Percentiles rank a stretch among this genome's conserved stretches.
These are phyloP conservation scores for Dallia pectoralis DNA, from an alignment of 2,797 vertebrate species.

Conservation along the genomic window DNA sequence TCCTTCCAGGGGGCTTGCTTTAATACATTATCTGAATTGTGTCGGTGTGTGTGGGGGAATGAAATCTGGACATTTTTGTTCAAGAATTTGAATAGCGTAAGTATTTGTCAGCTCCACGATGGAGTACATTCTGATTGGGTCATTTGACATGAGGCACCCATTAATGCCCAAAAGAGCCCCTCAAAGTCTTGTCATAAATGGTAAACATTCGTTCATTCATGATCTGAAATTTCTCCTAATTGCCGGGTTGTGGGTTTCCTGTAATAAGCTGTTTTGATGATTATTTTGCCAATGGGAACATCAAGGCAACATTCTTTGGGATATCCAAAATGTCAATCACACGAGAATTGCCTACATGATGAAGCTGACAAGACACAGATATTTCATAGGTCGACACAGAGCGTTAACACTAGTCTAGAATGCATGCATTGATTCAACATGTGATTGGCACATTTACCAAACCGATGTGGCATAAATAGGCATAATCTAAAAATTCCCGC, in stretches of 20 bases:
- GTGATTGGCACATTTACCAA: not conserved
- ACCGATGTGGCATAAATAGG: not conserved
- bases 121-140: constrained; percentile 33
- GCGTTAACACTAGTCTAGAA: not conserved
- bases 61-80: not conserved
- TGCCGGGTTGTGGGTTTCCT: not conserved
- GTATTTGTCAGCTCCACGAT: constrained; percentile 33
- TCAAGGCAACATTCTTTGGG: not conserved
- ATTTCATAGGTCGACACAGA: not conserved
- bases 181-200: not conserved
- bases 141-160: constrained; percentile 9
- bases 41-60: not conserved
- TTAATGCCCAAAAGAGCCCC: constrained; percentile 29
- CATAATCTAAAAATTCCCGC: not conserved
- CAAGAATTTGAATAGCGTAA: not conserved
- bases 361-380: not conserved
- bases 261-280: not conserved
- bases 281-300: not conserved
- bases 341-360: not conserved
- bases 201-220: constrained; percentile 1
- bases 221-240: not conserved
- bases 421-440: not conserved
- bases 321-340: not conserved
- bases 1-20: too few species aligned
- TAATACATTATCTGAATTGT: not conserved